Conservation (phyloP, 2,888 invertebrate genomes). For the Argyra leucocephala region DNA sequence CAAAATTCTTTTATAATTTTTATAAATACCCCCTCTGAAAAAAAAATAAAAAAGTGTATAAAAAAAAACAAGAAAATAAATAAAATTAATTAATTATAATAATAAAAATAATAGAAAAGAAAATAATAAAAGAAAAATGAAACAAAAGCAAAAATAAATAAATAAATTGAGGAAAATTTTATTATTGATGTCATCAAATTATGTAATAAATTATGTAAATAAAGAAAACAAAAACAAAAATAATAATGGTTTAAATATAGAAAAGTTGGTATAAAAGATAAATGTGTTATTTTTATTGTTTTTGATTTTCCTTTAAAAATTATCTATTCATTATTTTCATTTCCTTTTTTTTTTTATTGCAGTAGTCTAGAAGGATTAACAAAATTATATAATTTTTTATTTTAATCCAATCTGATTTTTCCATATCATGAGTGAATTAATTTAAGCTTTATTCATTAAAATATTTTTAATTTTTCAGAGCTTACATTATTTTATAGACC, state of each 20-base stretch:
- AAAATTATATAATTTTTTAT: no score
- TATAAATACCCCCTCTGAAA: no score
- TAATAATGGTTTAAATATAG: slow-evolving; percentile 6
- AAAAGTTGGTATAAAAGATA: slow-evolving; percentile 5
- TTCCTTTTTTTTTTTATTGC: no score
- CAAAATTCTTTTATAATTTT: no score
- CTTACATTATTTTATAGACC: no score
- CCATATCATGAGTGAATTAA: no score
- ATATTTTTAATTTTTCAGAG: no score
- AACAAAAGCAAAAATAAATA: neutral
- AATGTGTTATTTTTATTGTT: neutral
- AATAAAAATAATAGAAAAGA: neutral
- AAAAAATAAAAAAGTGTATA: neutral
- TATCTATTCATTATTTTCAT: no score
- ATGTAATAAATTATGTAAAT: slow-evolving; percentile 1
- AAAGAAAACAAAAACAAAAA: neutral
- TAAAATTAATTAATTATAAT: neutral
- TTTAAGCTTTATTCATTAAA: no score
- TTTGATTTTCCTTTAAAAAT: no score
- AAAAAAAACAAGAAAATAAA: neutral
- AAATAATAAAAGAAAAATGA: neutral
- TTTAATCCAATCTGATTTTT: no score
- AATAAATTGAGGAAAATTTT: slow-evolving; percentile 2
- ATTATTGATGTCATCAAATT: slow-evolving; percentile 4
- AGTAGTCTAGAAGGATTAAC: no score